Evolutionary conservation across 2,797 vertebrate genomes (phyloP).

Genomic region (Hydrophis major): DNA sequence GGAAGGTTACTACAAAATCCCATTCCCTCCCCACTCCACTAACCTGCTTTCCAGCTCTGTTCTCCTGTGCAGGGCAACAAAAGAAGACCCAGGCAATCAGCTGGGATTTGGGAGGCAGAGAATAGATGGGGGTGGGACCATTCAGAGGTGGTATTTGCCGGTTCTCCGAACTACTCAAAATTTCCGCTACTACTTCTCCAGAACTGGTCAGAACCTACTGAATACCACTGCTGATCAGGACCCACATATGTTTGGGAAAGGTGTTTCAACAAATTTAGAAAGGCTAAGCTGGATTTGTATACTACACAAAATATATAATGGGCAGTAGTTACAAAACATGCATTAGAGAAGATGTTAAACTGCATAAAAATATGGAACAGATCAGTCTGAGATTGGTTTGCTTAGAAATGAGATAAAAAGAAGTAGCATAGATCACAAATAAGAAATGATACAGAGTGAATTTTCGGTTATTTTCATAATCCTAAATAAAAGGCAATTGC

Average conservation of each 20-base stretch:
- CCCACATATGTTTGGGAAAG: neutral
- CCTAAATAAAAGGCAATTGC: neutral
- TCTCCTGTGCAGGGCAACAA: too few species aligned
- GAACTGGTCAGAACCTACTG: too few species aligned
- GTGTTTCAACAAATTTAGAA: neutral
- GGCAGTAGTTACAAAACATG: neutral
- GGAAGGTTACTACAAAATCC: too few species aligned
- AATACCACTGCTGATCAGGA: too few species aligned
- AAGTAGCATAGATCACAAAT: neutral
- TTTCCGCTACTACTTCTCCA: too few species aligned
- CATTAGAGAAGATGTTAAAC: neutral
- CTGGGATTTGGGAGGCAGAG: too few species aligned
- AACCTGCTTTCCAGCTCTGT: too few species aligned
- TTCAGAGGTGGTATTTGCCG: too few species aligned
- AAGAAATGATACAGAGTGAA: neutral
- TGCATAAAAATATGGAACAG: neutral
- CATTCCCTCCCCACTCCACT: too few species aligned
- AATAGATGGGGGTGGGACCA: too few species aligned
- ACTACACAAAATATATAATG: neutral
- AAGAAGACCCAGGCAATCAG: too few species aligned
- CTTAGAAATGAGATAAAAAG: neutral
- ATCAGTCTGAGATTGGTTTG: neutral
- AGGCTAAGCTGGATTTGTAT: neutral
- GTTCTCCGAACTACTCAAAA: too few species aligned
- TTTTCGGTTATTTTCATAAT: neutral